These are phyloP conservation scores for Sceliomorpha sp. DNA, from an alignment of 2,888 invertebrate genomes.

Conservation along the genomic window DNA sequence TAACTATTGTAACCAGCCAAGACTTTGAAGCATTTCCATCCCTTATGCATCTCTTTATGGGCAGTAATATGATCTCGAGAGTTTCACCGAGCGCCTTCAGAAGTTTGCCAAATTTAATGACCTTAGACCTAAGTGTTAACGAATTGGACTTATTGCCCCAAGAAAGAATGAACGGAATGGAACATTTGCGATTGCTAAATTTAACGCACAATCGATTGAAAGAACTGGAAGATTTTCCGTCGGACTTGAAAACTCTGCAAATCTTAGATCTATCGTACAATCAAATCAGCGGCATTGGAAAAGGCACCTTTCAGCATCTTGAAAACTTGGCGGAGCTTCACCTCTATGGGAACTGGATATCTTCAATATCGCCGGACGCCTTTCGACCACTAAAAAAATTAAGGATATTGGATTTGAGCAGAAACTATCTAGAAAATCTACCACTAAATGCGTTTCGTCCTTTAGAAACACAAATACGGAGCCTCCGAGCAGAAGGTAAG, in stretches of 20 bases:
- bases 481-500: conserved; percentile 90
- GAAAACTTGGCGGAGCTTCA: conserved; percentile 88
- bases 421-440: conserved; percentile 90
- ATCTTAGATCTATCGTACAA: conserved; percentile 91
- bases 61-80: conserved; percentile 87
- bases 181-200: conserved; percentile 87
- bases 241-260: conserved; percentile 88
- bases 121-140: conserved; percentile 90
- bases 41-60: conserved; percentile 87
- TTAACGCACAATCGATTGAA: conserved; percentile 91
- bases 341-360: conserved; percentile 91
- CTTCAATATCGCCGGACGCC: conserved; percentile 88
- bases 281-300: conserved; percentile 88
- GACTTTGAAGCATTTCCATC: conserved; percentile 92
- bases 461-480: conserved; percentile 90
- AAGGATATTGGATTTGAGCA: conserved; percentile 88
- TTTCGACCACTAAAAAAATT: conserved; percentile 89
- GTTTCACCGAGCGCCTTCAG: conserved; percentile 93
- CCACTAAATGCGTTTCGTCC: conserved; percentile 89
- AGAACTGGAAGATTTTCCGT: conserved; percentile 90
- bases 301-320: conserved; percentile 89
- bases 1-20: conserved; percentile 90
- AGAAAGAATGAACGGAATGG: conserved; percentile 90
- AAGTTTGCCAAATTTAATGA: conserved; percentile 87
- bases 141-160: conserved; percentile 91